Conservation (phyloP, 2,113 vertebrate species). For the Cebidichthys violaceus region DNA sequence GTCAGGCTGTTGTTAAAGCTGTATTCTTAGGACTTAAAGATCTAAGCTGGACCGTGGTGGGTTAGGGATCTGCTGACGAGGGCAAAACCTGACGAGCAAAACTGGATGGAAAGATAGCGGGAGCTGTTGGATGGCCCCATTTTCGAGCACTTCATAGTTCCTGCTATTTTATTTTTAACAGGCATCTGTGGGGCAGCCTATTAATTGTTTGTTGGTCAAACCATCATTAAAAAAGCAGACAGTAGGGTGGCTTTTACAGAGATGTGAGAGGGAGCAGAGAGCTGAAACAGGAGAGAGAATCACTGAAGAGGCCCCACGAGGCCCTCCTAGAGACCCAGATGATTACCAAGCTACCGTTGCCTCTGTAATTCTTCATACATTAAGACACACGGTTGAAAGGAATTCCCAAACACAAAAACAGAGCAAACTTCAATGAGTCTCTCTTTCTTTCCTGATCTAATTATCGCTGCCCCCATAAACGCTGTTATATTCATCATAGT, state of each 20-base stretch:
- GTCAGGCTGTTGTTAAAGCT: slow-evolving; percentile 74
- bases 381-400: slow-evolving; percentile 82
- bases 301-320: slow-evolving; percentile 70
- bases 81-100: slow-evolving; percentile 53
- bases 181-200: slow-evolving; percentile 72
- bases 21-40: slow-evolving; percentile 69
- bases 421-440: slow-evolving; percentile 81
- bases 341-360: slow-evolving; percentile 75
- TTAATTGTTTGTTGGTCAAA: slow-evolving; percentile 83
- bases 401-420: slow-evolving; percentile 87
- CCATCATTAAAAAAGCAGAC: slow-evolving; percentile 77
- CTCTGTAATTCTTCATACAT: slow-evolving; percentile 83
- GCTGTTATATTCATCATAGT: slow-evolving; percentile 88
- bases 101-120: slow-evolving; percentile 49
- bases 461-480: slow-evolving; percentile 84
- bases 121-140: slow-evolving; percentile 58
- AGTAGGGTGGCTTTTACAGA: slow-evolving; percentile 71
- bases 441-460: slow-evolving; percentile 81
- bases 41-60: slow-evolving; percentile 54
- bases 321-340: slow-evolving; percentile 70
- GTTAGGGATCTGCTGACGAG: slow-evolving; percentile 63
- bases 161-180: slow-evolving; percentile 70
- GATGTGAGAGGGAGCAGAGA: slow-evolving; percentile 69
- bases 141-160: slow-evolving; percentile 51
- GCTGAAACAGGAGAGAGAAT: slow-evolving; percentile 70